phyloP scores from a whole-genome alignment of 2,797 vertebrate species.

The Fringilla coelebs region DNA sequence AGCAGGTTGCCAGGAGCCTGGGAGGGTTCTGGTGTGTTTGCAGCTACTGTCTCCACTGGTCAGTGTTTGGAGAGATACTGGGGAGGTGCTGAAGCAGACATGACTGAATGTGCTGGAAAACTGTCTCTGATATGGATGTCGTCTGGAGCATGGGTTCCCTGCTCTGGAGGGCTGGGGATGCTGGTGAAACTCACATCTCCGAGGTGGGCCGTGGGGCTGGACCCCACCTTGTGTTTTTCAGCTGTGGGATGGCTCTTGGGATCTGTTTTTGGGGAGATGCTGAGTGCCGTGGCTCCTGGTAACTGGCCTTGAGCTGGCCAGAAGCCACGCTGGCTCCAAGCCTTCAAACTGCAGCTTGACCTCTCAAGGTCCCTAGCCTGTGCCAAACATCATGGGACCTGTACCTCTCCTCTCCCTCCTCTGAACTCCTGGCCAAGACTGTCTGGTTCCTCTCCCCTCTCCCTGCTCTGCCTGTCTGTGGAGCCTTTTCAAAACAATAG shows the following conservation, averaged over 20 bases:
- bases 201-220: neutral
- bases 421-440: neutral
- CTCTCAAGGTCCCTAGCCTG: neutral
- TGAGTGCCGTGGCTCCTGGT: neutral
- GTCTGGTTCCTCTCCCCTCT: neutral
- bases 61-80: neutral
- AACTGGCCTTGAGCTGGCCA: neutral
- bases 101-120: neutral
- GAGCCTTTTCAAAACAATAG: neutral
- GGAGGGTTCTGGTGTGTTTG: neutral
- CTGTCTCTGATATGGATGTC: neutral
- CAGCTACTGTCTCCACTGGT: neutral
- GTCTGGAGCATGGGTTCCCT: neutral
- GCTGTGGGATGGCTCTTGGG: neutral
- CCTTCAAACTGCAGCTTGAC: neutral
- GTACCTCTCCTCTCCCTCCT: neutral
- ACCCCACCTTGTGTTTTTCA: fast-evolving
- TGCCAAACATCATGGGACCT: neutral
- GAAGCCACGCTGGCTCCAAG: neutral
- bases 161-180: neutral
- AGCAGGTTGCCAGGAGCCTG: neutral
- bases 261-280: neutral
- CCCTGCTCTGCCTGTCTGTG: neutral
- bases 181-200: neutral
- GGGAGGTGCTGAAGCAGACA: neutral